Evolutionary conservation across 2,113 vertebrate genomes (phyloP).

Genomic region (Dicaeum eximium): DNA sequence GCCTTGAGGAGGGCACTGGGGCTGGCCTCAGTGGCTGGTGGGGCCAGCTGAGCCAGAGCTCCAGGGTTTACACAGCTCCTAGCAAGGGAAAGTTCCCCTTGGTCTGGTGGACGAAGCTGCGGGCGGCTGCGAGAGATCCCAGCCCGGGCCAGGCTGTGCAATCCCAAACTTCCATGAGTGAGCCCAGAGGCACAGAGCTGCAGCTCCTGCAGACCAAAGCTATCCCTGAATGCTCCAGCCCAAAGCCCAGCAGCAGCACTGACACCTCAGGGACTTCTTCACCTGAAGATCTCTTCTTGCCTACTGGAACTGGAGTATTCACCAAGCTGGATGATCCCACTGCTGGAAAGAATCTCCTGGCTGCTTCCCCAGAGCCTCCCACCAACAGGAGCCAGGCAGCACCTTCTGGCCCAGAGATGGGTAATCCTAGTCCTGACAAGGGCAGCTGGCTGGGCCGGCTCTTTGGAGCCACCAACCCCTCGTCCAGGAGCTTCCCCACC

Average conservation of each 20-base stretch:
- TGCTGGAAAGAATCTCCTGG: background rate
- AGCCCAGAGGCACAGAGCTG: background rate
- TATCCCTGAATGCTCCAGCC: rapidly evolving
- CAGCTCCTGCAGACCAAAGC: background rate
- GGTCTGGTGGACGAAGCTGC: slow-evolving; percentile 52
- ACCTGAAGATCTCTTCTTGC: background rate
- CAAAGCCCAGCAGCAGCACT: background rate
- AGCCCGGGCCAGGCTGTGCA: background rate
- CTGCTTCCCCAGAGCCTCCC: background rate
- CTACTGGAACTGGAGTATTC: background rate
- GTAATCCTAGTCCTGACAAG: background rate
- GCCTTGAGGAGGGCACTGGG: rapidly evolving
- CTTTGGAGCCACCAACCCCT: slow-evolving; percentile 76
- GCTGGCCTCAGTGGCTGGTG: slow-evolving; percentile 58
- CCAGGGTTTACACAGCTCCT: slow-evolving; percentile 51
- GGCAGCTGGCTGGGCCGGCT: slow-evolving; percentile 78
- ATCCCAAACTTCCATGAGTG: rapidly evolving
- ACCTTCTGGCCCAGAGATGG: background rate
- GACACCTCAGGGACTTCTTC: background rate
- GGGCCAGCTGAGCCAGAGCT: slow-evolving; percentile 71
- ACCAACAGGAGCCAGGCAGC: background rate
- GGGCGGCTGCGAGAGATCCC: background rate
- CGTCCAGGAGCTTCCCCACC: background rate
- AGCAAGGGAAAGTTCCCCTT: slow-evolving; percentile 35
- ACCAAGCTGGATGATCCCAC: rapidly evolving